Conservation (phyloP, 2,888 invertebrate genomes). For the Nudaria mundana region DNA sequence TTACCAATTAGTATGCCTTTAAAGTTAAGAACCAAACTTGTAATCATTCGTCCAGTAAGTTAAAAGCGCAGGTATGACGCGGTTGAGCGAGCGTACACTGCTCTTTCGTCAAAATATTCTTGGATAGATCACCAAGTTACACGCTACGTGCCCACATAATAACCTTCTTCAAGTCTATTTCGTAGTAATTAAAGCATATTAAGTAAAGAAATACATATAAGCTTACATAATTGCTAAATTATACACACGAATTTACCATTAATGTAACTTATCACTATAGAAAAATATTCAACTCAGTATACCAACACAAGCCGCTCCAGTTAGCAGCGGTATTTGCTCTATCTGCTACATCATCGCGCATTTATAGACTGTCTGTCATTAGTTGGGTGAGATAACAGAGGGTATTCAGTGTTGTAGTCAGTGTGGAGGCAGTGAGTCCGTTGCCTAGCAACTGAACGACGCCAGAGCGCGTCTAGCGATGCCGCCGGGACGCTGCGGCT, state of each 20-base stretch:
- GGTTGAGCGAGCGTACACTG: constrained; percentile 20
- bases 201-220: constrained; percentile 2
- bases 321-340: neutral
- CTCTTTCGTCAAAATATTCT: constrained; percentile 8
- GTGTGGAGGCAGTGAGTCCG: constrained; percentile 28
- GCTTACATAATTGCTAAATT: constrained; percentile 4
- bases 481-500: constrained; percentile 70
- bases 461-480: constrained; percentile 62
- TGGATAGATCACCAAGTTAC: constrained; percentile 9
- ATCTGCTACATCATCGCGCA: constrained; percentile 4
- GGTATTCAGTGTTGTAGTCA: constrained; percentile 10
- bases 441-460: constrained; percentile 73
- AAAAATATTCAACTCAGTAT: neutral
- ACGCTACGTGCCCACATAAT: neutral
- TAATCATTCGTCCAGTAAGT: constrained; percentile 4
- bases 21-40: too few species aligned
- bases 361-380: constrained; percentile 4
- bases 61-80: constrained; percentile 4
- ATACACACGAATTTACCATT: neutral
- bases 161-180: constrained; percentile 7
- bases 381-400: constrained; percentile 10
- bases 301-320: neutral
- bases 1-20: too few species aligned
- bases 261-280: neutral
- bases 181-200: constrained; percentile 8